These are phyloP conservation scores for Dynastes maya DNA, from an alignment of 2,888 invertebrate species.

Conservation along the genomic window DNA sequence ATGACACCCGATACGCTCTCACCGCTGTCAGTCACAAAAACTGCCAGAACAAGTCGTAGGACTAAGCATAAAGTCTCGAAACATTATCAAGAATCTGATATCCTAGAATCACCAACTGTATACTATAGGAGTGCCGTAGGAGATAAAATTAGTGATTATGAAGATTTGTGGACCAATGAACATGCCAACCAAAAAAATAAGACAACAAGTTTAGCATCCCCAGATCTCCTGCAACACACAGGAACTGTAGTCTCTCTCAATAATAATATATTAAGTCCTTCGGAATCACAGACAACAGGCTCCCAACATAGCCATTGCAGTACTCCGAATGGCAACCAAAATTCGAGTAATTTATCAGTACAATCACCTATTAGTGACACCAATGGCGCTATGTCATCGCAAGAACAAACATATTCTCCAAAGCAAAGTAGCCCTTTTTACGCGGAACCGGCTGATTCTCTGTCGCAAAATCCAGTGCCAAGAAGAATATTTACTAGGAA, in stretches of 20 bases:
- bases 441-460: slow-evolving; percentile 90
- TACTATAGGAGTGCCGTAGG: slow-evolving; percentile 91
- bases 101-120: slow-evolving; percentile 85
- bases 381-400: slow-evolving; percentile 16
- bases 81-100: slow-evolving; percentile 87
- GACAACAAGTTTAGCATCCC: slow-evolving; percentile 60
- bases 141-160: slow-evolving; percentile 95
- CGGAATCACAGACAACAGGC: slow-evolving; percentile 61
- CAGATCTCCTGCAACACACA: slow-evolving; percentile 68
- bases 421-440: slow-evolving; percentile 91
- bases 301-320: slow-evolving; percentile 63
- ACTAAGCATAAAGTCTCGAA: slow-evolving; percentile 78
- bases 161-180: slow-evolving; percentile 88
- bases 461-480: slow-evolving; percentile 73
- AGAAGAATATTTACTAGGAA: slow-evolving; percentile 62
- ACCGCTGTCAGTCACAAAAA: slow-evolving; percentile 72
- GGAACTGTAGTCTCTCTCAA: slow-evolving; percentile 76
- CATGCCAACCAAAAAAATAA: slow-evolving; percentile 67
- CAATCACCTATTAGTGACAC: slow-evolving; percentile 47
- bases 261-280: slow-evolving; percentile 69
- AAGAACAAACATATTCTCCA: slow-evolving; percentile 59
- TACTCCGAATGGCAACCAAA: slow-evolving; percentile 62
- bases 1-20: slow-evolving; percentile 70
- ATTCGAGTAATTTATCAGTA: slow-evolving; percentile 21
- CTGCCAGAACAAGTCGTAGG: slow-evolving; percentile 74